Conservation (phyloP, 2,888 invertebrate genomes). For the Temnothorax unifasciatus region DNA sequence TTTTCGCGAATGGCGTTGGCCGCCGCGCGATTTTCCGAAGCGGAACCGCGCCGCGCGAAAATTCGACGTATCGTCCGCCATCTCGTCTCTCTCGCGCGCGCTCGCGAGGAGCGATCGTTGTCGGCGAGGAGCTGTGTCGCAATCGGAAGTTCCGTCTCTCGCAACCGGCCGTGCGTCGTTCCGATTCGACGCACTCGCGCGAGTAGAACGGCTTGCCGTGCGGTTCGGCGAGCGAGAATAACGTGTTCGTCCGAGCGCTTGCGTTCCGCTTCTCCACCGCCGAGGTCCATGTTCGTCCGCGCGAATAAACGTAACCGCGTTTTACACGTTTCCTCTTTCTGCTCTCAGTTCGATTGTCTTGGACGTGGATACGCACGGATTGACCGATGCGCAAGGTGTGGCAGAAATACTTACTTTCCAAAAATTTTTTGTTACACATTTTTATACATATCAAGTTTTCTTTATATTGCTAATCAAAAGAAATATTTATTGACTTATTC, state of each 20-base stretch:
- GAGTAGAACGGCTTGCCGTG: constrained; percentile 66
- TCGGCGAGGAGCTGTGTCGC: constrained; percentile 83
- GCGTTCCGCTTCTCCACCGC: constrained; percentile 10
- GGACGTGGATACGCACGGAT: too few relatives aligned
- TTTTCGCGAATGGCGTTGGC: background rate
- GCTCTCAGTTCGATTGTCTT: background rate
- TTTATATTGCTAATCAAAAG: background rate
- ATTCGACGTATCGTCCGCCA: constrained; percentile 22
- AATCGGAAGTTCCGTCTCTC: constrained; percentile 86
- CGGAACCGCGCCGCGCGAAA: constrained; percentile 5
- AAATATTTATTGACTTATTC: background rate
- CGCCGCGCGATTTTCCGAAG: background rate
- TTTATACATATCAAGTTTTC: too few relatives aligned
- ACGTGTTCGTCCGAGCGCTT: constrained; percentile 26
- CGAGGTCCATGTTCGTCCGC: constrained; percentile 27
- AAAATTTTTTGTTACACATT: background rate
- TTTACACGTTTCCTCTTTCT: background rate
- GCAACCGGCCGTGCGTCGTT: constrained; percentile 79
- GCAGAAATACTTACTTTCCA: background rate
- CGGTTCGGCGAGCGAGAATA: constrained; percentile 41
- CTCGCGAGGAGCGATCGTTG: constrained; percentile 85
- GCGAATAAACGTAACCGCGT: constrained; percentile 29
- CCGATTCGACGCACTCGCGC: constrained; percentile 81
- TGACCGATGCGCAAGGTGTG: background rate
- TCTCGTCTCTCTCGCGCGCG: constrained; percentile 78